Base-by-base conservation (phyloP, 2,797 vertebrate species). In the Chelon labrosus region DNA sequence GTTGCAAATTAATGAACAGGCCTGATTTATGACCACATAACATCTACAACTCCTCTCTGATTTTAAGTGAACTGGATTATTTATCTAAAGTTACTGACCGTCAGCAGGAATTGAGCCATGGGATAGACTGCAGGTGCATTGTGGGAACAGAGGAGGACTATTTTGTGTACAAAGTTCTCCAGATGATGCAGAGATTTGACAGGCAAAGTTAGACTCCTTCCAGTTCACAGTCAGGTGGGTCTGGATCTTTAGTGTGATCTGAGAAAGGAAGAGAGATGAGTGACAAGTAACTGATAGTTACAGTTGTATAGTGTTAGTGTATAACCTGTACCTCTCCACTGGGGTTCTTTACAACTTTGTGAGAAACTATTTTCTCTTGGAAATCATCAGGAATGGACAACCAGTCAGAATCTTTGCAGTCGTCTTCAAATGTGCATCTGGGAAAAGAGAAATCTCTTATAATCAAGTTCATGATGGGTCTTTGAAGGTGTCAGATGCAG, bases 351-450 rank as follows among this genome's bases (percentile, higher is more conserved):
- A 12, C 1, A 12, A 91, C 25, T 13, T 16, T 77, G 75, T 91
- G 78, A 35, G 92, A 91, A 60, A 93, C 10, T 53, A 92, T 83
- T 35, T 73, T 68, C 16, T 72, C 52, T 10, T 88, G 69, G 62
- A 20, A 76, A 0, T 78, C 68, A 4, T 88, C 86, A 59, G 91
- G 73, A 65, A 93, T 84, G 56, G 92, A 91, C 13, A 94, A 8
- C 93, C 93, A 94, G 51, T 74, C 44, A 37, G 85, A 84, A 37
- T 57, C 59, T 8, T 0, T 31, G 51, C 94, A 95, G 12, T 93
- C 82, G 7, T 78, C 73, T 61, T 82, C 75, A 61, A 89, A 88
- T 0, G 70, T 88, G 69, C 93, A 95, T 2, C 94, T 94, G 47
- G 0, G 4, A 66, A 13, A 52, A 56, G 20, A 55, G 14, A 42